Evolutionary conservation across 2,797 vertebrate species (phyloP), one percentile per base, ranked within the genome.

Genomic region (Phyllotis vaccarum): DNA sequence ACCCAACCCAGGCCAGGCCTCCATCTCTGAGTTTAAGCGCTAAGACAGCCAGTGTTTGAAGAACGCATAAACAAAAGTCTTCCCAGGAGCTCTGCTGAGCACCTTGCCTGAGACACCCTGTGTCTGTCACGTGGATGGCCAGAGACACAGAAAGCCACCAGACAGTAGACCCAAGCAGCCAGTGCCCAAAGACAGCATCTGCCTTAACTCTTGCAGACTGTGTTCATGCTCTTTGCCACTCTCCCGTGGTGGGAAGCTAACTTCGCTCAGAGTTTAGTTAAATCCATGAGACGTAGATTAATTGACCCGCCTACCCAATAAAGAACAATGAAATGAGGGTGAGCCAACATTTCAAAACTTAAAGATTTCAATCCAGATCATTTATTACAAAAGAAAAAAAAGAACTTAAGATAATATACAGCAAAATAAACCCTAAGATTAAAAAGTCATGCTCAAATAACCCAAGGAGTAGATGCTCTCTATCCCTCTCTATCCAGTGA

Each of bases 1-100:
- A 90, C 60, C 81, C 31, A 95, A 97, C 52, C 10, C 14, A 95
- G 40, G 60, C 29, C 86, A 85, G 56, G 75, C 49, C 17, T 96
- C 88, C 78, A 70, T 81, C 79, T 89, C 79, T 66, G 54, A 75
- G 60, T 58, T 92, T 81, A 68, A 89, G 37, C 76, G 78, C 88
- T 52, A 83, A 89, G 75, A 92, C 89, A 91, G 80, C 56, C 91
- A 80, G 80, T 31, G 16, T 92, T 87, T 91, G 58, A 66, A 95
- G 91, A 31, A 40, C 8, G 1, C 92, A 60, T 58, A 68, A 87
- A 74, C 19, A 62, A 10, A 93, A 40, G 68, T 82, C 54, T 56
- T 75, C 76, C 66, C 49, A 75, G 0, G 2, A 81, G 27, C 37
- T 91, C n/a, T 0, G 8, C 29, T 2, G 37, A 29, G 58, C 46